Evolutionary conservation across 2,888 invertebrate species (phyloP).

Genomic region (Tinea semifulvella): DNA sequence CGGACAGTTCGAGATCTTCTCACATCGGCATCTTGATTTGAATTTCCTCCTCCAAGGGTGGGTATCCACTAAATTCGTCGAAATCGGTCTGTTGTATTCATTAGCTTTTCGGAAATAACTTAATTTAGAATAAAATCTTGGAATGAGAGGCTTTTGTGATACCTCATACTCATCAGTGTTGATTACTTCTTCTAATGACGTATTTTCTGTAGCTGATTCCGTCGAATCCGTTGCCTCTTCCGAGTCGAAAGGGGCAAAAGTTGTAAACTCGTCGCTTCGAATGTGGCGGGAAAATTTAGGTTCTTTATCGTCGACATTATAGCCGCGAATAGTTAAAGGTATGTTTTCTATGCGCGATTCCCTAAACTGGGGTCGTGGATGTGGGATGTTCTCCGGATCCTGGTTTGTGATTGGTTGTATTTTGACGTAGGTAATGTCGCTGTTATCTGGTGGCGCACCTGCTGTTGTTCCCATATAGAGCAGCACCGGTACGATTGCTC

Average conservation of each 20-base stretch:
- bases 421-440: slow-evolving; percentile 41
- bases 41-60: slow-evolving; percentile 34
- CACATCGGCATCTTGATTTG: slow-evolving; percentile 50
- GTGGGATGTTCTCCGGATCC: neutral
- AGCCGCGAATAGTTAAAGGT: slow-evolving; percentile 27
- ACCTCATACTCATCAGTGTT: slow-evolving; percentile 23
- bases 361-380: slow-evolving; percentile 3
- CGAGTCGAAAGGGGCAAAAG: neutral
- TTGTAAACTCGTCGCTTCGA: slow-evolving; percentile 19
- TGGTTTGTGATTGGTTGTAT: slow-evolving; percentile 26
- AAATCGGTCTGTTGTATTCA: slow-evolving; percentile 23
- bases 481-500: slow-evolving; percentile 29
- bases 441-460: slow-evolving; percentile 39
- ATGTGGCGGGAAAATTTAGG: slow-evolving; percentile 11
- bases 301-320: slow-evolving; percentile 11
- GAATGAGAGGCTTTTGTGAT: slow-evolving; percentile 25
- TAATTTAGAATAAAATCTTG: slow-evolving; percentile 36
- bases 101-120: slow-evolving; percentile 37
- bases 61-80: slow-evolving; percentile 37
- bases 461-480: slow-evolving; percentile 27
- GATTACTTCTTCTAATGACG: slow-evolving; percentile 17
- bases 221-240: slow-evolving; percentile 24
- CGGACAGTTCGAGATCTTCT: slow-evolving; percentile 57
- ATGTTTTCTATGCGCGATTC: slow-evolving; percentile 31
- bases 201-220: slow-evolving; percentile 17